Percentiles rank a stretch among this genome's conserved stretches.
These are phyloP conservation scores for Unio pictorum DNA, from an alignment of 2,888 invertebrate genomes.

Conservation along the genomic window DNA sequence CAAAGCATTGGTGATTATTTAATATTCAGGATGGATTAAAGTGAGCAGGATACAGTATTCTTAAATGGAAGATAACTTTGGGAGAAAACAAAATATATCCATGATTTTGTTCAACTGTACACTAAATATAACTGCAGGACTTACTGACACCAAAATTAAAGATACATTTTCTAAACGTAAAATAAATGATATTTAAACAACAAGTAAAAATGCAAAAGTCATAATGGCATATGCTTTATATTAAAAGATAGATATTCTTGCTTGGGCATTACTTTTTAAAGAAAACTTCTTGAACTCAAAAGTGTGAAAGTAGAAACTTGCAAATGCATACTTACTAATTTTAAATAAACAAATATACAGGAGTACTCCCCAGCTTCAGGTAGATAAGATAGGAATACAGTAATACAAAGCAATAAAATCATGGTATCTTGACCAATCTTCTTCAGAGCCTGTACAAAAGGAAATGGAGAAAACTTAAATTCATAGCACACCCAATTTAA, in stretches of 20 bases:
- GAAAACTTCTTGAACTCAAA: background rate
- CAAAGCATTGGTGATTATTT: background rate
- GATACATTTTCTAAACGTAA: background rate
- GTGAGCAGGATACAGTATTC: too few species aligned
- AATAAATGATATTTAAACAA: background rate
- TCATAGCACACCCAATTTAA: background rate
- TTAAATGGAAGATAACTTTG: too few species aligned
- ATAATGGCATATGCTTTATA: background rate
- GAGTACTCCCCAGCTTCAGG: constrained; percentile 99
- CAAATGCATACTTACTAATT: constrained; percentile 78
- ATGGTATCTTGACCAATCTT: constrained; percentile 96
- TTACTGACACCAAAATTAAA: too few species aligned
- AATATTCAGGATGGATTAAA: too few species aligned
- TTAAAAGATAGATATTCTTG: background rate
- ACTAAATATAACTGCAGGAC: too few species aligned
- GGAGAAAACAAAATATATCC: too few species aligned
- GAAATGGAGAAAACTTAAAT: background rate
- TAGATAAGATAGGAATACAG: constrained; percentile 97
- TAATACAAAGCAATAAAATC: constrained; percentile 95
- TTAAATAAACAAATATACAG: constrained; percentile 99
- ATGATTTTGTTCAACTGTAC: too few species aligned
- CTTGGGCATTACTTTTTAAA: too few species aligned
- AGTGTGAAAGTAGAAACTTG: background rate
- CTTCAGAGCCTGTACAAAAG: constrained; percentile 77
- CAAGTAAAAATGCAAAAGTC: background rate